Conservation (phyloP, 2,113 vertebrate genomes). For the Burhinus bistriatus region DNA sequence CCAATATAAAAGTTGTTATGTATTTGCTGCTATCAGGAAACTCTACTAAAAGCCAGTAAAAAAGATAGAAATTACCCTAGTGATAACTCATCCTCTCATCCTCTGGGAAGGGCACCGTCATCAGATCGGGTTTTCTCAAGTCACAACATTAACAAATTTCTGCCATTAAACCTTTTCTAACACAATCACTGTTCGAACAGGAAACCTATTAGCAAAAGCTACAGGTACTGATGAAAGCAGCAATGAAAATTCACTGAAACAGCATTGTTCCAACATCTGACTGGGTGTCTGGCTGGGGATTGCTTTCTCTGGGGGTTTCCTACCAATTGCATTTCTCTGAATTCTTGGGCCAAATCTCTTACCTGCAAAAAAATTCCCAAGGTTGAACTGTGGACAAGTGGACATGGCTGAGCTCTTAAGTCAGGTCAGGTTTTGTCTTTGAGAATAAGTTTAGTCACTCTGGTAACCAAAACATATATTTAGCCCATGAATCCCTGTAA, state of each 20-base stretch:
- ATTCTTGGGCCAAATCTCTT: background rate
- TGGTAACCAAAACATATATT: background rate
- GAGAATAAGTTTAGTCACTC: background rate
- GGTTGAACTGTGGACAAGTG: background rate
- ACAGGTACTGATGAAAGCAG: background rate
- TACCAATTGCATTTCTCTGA: background rate
- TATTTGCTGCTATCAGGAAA: background rate
- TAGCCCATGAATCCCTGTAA: background rate
- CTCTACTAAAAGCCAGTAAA: background rate
- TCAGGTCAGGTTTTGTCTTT: background rate
- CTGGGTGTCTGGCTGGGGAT: background rate
- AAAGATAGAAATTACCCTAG: background rate
- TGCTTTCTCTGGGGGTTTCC: background rate
- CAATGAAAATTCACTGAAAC: background rate
- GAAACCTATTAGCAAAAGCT: background rate
- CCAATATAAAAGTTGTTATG: background rate
- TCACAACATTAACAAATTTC: background rate
- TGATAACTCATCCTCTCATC: background rate
- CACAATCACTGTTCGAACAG: background rate
- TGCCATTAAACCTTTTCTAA: background rate
- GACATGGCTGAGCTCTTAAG: background rate
- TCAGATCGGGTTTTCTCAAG: background rate
- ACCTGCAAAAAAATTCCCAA: background rate
- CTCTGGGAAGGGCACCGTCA: background rate
- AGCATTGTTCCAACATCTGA: background rate